Base-by-base conservation (phyloP, 2,888 invertebrate genomes). In the Eristalis intricaria region DNA sequence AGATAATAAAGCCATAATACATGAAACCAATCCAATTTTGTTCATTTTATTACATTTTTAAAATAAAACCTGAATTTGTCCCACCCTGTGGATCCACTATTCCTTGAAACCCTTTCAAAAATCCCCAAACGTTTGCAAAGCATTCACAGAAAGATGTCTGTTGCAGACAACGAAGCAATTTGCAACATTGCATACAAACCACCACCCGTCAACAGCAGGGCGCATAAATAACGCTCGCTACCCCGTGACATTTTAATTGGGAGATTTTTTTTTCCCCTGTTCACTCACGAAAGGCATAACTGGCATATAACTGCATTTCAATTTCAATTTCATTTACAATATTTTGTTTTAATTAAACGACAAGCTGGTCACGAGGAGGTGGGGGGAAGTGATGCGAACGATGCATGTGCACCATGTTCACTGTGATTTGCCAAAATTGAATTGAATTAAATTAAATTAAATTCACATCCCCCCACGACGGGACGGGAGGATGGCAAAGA, bases 191-290 rank as follows among this genome's bases (percentile, higher is more conserved):
- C 61, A 61, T 23, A 11, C 32, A 32, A 32, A 32, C 10, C 11
- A 32, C 10, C 11, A 50, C 8, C 43, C 61, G 35, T 61, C 43
- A 65, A 66, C 70, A 66, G 22, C 40, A 35, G 22, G 26, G 26
- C 32, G 32, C 32, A 32, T 10, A 32, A 32, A 32, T 10, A 8
- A 32, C 69, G 60, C 22, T 35, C 78, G 71, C 61, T 74, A 63
- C 32, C 58, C 66, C 86, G 66, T 75, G 79, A 75, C 61, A 83
- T 83, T 83, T 83, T 86, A 78, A 86, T 86, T 82, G 86, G 66
- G 74, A 40, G 1, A 1, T 10, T 8, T 32, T 8, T 8, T 8
- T 4, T 32, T 32, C 10, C 10, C 69, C 66, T 13, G 35, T 23
- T 26, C 61, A 35, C 5, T 10, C 32, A 77, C 13, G 43, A 38